phyloP scores from a whole-genome alignment of 2,113 vertebrate species.

The Triplophysa siluroides region DNA sequence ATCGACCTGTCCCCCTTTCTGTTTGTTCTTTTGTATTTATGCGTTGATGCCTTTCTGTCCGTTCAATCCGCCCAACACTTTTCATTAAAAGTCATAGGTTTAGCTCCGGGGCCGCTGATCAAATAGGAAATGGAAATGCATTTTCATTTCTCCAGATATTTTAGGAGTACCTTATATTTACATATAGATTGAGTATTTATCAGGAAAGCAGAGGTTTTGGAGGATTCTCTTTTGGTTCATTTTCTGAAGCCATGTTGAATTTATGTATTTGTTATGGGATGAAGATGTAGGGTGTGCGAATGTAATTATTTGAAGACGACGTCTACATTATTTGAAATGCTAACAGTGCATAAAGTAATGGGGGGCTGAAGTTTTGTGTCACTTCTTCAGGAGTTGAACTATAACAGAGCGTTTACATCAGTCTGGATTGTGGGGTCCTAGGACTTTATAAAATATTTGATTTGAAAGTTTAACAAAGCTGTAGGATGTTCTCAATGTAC shows the following conservation, averaged over 20 bases:
- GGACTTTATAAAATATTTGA: background rate
- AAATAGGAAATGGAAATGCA: slow-evolving; percentile 71
- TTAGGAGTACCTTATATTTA: slow-evolving; percentile 73
- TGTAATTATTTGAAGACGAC: slow-evolving; percentile 72
- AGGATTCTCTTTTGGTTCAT: slow-evolving; percentile 65
- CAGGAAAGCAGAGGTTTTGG: slow-evolving; percentile 66
- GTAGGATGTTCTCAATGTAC: too few relatives aligned
- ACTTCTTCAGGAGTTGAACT: background rate
- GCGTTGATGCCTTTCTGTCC: slow-evolving; percentile 58
- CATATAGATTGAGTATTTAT: slow-evolving; percentile 85
- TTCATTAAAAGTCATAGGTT: slow-evolving; percentile 79
- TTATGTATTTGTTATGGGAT: slow-evolving; percentile 77
- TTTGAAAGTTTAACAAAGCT: background rate
- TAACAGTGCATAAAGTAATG: slow-evolving; percentile 63
- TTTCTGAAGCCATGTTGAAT: slow-evolving; percentile 74
- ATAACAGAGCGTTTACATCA: background rate
- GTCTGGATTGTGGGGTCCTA: background rate
- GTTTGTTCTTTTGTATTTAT: slow-evolving; percentile 63
- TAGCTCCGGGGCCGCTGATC: slow-evolving; percentile 71
- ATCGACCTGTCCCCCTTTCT: slow-evolving; percentile 65
- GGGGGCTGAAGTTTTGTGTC: slow-evolving; percentile 36
- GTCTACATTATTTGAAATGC: slow-evolving; percentile 59
- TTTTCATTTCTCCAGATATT: slow-evolving; percentile 67
- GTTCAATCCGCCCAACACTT: slow-evolving; percentile 65
- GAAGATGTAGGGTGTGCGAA: slow-evolving; percentile 63